phyloP scores from a whole-genome alignment of 2,113 vertebrate species.

The Eolophus roseicapilla region DNA sequence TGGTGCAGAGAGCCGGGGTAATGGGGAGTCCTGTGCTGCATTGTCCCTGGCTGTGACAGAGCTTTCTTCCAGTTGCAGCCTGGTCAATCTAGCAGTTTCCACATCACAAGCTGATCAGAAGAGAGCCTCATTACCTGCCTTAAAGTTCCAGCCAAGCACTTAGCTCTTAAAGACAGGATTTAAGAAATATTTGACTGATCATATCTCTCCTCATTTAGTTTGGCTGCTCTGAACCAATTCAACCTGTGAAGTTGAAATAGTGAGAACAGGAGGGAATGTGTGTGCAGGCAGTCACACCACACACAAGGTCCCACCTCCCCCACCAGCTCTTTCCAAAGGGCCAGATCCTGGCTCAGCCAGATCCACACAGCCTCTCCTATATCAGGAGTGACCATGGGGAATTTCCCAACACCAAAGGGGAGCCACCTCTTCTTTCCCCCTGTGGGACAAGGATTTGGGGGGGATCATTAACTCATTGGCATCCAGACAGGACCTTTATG shows the following conservation, averaged over 20 bases:
- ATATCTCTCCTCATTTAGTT: slow-evolving; percentile 72
- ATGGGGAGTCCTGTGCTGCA: rapidly evolving
- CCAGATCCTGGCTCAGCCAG: not conserved
- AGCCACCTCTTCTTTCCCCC: not conserved
- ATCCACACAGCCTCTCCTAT: not conserved
- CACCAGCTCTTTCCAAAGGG: not conserved
- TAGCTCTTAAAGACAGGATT: slow-evolving; percentile 65
- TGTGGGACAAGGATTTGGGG: not conserved
- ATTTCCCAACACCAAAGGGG: not conserved
- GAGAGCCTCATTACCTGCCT: slow-evolving; percentile 73
- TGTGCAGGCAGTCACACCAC: not conserved
- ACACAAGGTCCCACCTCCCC: not conserved
- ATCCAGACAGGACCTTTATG: not conserved
- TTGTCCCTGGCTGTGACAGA: not conserved
- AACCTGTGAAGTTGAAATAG: slow-evolving; percentile 67
- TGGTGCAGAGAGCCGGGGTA: rapidly evolving
- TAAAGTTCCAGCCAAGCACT: slow-evolving; percentile 65
- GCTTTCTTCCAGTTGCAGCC: slow-evolving; percentile 53
- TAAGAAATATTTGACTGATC: slow-evolving; percentile 75
- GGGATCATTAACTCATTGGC: not conserved
- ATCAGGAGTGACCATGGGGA: not conserved
- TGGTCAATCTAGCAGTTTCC: slow-evolving; percentile 66
- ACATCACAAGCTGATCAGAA: slow-evolving; percentile 66
- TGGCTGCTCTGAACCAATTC: slow-evolving; percentile 66
- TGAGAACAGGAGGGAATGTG: not conserved